Base-by-base conservation (phyloP, 2,888 invertebrate genomes). In the Pterostichus madidus region DNA sequence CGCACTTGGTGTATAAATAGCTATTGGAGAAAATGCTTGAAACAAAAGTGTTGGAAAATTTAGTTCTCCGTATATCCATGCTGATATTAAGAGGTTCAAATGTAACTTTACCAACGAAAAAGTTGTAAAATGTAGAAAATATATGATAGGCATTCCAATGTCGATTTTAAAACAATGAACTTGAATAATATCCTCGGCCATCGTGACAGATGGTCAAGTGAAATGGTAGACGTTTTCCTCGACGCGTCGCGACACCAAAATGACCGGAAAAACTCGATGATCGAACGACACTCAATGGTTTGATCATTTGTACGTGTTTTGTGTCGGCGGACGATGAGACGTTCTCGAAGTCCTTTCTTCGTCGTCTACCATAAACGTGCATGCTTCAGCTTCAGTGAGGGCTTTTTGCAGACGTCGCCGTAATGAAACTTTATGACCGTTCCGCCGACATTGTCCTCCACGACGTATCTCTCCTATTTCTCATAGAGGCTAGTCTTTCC, bases 301-400 rank as follows among this genome's bases (percentile, higher is more conserved):
- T 68, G 80, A 80, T 80, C 80, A 80, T 80, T 80, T 80, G 80
- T 80, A 80, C 71, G 80, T 77, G 77, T 80, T 68, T 77, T 77
- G 77, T 77, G 77, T 77, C 77, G 56, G 35, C 24, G 52, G 32
- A 39, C 73, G 52, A 56, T 24, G 35, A 31, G 52, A 53, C 11
- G 75, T 75, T 52, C 32, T 24, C 49, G 17, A 75, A 71, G 49
- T 75, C 52, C 77, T 77, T 56, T 77, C 77, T 77, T 52, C 39
- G 56, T 31, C 77, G 56, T 15, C 53, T 15, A 49, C 52, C 49
- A 76, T 73, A 73, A 73, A 73, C 73, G 46, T 76, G 53, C n/a
- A 76, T 56, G 77, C 56, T 77, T 35, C 35, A 24, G 24, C 24
- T 77, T 35, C 35, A 35, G 15, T 8, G 13, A 2, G 68, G 80